Evolutionary conservation across 2,888 invertebrate genomes (phyloP), one percentile per base, ranked within the genome.

Genomic region (Ormyrus thymus): DNA sequence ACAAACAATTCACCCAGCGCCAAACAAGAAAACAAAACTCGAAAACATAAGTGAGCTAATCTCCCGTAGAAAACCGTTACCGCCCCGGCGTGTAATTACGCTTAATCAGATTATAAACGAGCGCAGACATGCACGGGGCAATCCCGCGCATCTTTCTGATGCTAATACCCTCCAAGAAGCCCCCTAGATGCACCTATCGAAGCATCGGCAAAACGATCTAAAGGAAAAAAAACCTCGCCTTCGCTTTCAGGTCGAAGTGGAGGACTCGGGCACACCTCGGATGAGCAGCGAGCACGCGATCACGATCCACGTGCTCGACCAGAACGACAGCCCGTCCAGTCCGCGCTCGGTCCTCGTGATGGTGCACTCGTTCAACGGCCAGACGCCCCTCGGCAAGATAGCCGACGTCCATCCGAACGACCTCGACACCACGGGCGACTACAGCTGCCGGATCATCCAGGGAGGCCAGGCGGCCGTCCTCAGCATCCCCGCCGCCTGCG

Each of bases 351-450:
- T 96, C 0, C 95, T 96, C 85, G 93, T 97, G 29, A 91, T 95
- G 69, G 94, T 97, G 2, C 94, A 95, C 86, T 92, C 95, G 0
- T 95, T 95, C 85, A 95, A 96, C 85, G 94, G 94, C 74, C 92
- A 93, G 81, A 93, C 95, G 85, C 95, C 96, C 0, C 88, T 93
- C 43, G 95, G 95, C n/a, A 95, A 95, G 90, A 95, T 98, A 82
- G 98, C 97, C 7, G 94, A 97, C 89, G 95, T 98, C 0, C 96
- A 95, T 90, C 98, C 98, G 0, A 95, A 96, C 86, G 98, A 98
- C 91, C 94, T 95, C 0, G 98, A 98, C 89, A 93, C 93, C n/a
- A 93, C 94, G 71, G 98, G 98, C 5, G 95, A 97, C 86, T 98
- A 98, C 87, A 94, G 92, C 85, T 98, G 98, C 88, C 94, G 94